These are phyloP conservation scores for Pygmarrhopalites habei DNA, from an alignment of 1,140 invertebrate species.

Conservation along the genomic window DNA sequence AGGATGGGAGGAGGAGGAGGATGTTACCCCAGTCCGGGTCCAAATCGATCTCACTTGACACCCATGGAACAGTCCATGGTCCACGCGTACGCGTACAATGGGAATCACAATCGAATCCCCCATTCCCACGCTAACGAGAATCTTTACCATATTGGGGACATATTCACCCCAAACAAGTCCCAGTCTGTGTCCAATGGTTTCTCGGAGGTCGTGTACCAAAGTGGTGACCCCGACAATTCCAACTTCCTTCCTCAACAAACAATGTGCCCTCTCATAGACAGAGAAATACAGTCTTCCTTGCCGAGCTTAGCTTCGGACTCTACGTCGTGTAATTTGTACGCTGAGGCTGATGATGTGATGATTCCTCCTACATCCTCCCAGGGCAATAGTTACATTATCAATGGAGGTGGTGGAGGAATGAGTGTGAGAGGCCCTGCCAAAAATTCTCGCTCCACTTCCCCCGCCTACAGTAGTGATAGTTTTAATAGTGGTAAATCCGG, in stretches of 20 bases:
- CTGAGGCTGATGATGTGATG: constrained; percentile 38
- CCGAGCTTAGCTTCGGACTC: constrained; percentile 44
- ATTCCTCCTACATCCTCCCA: constrained; percentile 22
- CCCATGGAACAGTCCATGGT: constrained; percentile 26
- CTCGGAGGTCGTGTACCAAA: constrained; percentile 46
- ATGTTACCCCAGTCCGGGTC: constrained; percentile 35
- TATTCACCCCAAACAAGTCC: constrained; percentile 43
- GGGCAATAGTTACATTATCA: constrained; percentile 27
- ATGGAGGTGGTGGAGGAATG: constrained; percentile 12
- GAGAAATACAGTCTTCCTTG: constrained; percentile 49
- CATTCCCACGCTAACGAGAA: constrained; percentile 41
- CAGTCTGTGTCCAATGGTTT: constrained; percentile 35
- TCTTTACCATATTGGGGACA: constrained; percentile 46
- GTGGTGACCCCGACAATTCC: constrained; percentile 42
- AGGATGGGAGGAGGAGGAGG: constrained; percentile 36
- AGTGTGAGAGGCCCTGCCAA: constrained; percentile 25
- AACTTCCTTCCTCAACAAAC: constrained; percentile 37
- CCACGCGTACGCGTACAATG: constrained; percentile 20
- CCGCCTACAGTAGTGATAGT: constrained; percentile 40
- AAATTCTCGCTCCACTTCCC: constrained; percentile 38
- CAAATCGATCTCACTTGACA: constrained; percentile 33
- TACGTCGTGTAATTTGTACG: constrained; percentile 39
- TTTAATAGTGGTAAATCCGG: constrained; percentile 39
- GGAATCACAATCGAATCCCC: constrained; percentile 38
- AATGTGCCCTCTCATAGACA: constrained; percentile 43